Evolutionary conservation across 2,888 invertebrate species (phyloP).

Genomic region (Sepiola atlantica): DNA sequence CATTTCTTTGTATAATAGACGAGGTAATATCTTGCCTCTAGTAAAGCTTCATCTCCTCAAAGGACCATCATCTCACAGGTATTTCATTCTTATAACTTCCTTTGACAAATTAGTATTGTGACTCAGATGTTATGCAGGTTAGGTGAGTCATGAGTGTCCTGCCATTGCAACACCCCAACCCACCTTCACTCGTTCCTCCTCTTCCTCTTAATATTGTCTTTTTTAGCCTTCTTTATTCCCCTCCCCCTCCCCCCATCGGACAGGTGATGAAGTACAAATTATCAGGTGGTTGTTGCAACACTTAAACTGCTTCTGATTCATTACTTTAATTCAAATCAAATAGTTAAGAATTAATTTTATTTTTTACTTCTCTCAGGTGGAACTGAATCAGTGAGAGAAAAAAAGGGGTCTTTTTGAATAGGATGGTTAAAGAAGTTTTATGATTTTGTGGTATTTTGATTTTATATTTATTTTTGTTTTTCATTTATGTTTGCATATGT

Average conservation of each 20-base stretch:
- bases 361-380: neutral
- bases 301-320: neutral
- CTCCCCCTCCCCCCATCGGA: neutral
- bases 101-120: slow-evolving; percentile 24
- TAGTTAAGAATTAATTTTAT: neutral
- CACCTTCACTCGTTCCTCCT: neutral
- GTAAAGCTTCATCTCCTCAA: neutral
- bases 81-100: slow-evolving; percentile 2
- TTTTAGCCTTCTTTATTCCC: neutral
- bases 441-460: neutral
- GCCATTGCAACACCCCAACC: neutral
- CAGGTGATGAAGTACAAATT: slow-evolving; percentile 32
- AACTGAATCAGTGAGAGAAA: neutral
- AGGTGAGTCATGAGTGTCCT: slow-evolving; percentile 32
- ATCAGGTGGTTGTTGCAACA: slow-evolving; percentile 15
- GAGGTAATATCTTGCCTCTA: neutral
- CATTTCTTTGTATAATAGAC: too few relatives aligned
- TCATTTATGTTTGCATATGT: neutral
- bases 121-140: slow-evolving; percentile 32
- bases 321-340: neutral
- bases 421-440: slow-evolving; percentile 11
- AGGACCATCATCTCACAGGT: slow-evolving; percentile 17
- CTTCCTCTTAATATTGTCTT: neutral
- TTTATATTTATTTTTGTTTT: neutral
- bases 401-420: neutral